Conservation (phyloP, 2,797 vertebrate genomes). For the Mallotus villosus region DNA sequence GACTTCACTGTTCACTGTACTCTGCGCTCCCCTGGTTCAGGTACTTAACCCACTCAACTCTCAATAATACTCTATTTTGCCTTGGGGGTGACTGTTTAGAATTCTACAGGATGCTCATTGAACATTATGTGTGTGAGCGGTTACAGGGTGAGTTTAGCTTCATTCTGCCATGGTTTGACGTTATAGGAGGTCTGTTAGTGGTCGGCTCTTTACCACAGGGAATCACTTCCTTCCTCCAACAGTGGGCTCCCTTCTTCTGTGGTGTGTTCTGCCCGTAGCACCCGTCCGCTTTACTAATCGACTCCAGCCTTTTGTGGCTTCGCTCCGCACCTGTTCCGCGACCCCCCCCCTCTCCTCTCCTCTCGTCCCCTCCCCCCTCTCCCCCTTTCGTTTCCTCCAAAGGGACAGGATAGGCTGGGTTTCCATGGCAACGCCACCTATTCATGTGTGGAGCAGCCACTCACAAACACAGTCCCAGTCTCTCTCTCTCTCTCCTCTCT, state of each 20-base stretch:
- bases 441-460: constrained; percentile 64
- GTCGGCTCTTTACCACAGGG: neutral
- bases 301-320: constrained; percentile 69
- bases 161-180: neutral
- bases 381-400: neutral
- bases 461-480: constrained; percentile 58
- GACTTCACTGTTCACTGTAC: too few relatives aligned
- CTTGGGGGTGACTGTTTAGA: too few relatives aligned
- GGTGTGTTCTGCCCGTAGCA: constrained; percentile 53
- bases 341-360: constrained; percentile 49
- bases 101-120: too few relatives aligned
- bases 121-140: neutral
- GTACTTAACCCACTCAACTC: too few relatives aligned
- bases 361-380: constrained; percentile 21
- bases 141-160: neutral
- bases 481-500: constrained; percentile 49
- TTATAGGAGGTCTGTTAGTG: neutral
- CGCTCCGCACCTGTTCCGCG: constrained; percentile 65
- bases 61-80: too few relatives aligned
- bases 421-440: constrained; percentile 76
- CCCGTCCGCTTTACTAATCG: constrained; percentile 73
- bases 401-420: constrained; percentile 56
- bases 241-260: neutral
- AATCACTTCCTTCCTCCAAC: neutral
- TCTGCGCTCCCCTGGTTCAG: too few relatives aligned